Conservation (phyloP, 2,797 vertebrate species). For the Pterois miles region DNA sequence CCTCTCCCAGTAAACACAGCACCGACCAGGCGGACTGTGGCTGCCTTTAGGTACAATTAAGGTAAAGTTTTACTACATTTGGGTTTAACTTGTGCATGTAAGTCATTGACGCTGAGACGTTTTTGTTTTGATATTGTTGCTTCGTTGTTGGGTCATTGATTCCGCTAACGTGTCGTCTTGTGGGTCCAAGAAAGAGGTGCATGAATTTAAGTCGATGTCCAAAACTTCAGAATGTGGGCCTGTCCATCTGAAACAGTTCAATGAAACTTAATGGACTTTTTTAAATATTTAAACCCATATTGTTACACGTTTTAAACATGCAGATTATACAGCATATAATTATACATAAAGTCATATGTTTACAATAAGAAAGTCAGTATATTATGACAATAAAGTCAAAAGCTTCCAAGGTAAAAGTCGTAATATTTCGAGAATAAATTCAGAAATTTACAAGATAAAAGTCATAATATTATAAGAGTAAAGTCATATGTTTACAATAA, state of each 20-base stretch:
- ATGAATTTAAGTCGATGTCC: no score
- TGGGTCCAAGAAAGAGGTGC: background rate
- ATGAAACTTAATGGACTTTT: no score
- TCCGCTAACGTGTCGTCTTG: background rate
- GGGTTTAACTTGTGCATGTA: background rate
- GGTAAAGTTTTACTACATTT: background rate
- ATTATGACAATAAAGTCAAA: no score
- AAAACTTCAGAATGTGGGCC: background rate
- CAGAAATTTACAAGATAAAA: no score
- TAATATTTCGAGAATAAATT: no score
- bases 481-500: no score
- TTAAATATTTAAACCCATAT: background rate
- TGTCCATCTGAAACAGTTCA: background rate
- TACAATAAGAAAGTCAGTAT: no score
- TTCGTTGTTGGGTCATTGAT: background rate
- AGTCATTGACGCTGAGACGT: background rate
- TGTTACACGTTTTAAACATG: background rate
- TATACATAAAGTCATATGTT: no score
- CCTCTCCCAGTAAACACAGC: background rate
- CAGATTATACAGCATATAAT: no score
- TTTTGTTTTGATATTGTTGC: background rate
- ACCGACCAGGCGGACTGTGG: rapidly evolving
- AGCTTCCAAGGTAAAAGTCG: no score
- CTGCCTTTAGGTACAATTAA: rapidly evolving
- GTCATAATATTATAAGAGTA: no score